Evolutionary conservation across 1,140 invertebrate genomes (phyloP).

Genomic region (Drosophila carrolli): DNA sequence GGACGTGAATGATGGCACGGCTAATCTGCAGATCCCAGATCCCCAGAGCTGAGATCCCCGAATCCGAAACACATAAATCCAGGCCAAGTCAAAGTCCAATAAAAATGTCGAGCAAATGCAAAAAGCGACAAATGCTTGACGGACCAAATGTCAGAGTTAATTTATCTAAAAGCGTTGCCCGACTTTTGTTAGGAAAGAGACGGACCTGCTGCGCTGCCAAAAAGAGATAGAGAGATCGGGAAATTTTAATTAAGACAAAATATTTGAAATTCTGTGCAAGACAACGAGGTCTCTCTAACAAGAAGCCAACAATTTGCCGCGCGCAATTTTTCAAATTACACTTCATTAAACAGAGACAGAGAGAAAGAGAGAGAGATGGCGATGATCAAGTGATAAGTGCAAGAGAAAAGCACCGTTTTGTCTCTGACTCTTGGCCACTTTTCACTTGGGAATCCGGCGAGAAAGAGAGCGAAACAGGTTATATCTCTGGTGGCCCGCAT

Average conservation of each 20-base stretch:
- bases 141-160: conserved; percentile 72
- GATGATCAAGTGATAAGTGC: conserved; percentile 43
- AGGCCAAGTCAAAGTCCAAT: conserved; percentile 76
- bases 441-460: conserved; percentile 41
- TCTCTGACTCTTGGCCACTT: conserved; percentile 53
- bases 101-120: conserved; percentile 77
- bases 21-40: conserved; percentile 53
- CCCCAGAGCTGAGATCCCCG: conserved; percentile 26
- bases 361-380: conserved; percentile 7
- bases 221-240: conserved; percentile 18
- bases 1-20: conserved; percentile 69
- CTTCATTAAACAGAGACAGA: conserved; percentile 63
- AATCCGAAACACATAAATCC: conserved; percentile 59
- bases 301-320: conserved; percentile 68
- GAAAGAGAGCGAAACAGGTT: conserved; percentile 58
- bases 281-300: conserved; percentile 59
- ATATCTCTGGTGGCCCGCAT: conserved; percentile 60
- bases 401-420: conserved; percentile 77
- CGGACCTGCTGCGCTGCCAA: background rate
- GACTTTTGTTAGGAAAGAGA: conserved; percentile 50
- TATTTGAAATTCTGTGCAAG: conserved; percentile 69
- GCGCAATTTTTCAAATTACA: conserved; percentile 78
- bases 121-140: conserved; percentile 77
- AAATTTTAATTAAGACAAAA: conserved; percentile 79
- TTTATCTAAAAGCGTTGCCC: conserved; percentile 74